Percentiles rank a stretch among this genome's conserved stretches.
Conservation (phyloP, 2,888 invertebrate species). For the Esperia sulphurella region DNA sequence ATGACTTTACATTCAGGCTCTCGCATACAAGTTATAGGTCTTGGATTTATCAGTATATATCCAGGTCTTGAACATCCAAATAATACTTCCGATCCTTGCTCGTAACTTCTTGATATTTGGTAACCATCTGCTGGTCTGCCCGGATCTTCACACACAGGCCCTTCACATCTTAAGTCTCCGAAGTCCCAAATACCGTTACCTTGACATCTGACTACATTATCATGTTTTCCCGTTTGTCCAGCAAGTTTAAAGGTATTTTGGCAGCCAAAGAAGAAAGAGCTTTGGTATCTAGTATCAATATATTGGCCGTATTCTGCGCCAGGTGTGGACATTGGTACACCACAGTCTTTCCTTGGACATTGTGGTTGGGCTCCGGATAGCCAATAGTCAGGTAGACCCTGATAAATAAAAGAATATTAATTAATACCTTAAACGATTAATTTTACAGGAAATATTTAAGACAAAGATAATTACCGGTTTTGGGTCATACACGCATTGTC, state of each 20-base stretch:
- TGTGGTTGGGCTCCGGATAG: conserved; percentile 91
- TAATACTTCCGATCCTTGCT: conserved; percentile 93
- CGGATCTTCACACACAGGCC: conserved; percentile 97
- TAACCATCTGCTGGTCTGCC: conserved; percentile 95
- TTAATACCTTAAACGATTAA: not conserved
- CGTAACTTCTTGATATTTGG: conserved; percentile 90
- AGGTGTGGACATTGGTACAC: conserved; percentile 93
- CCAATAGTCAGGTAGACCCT: conserved; percentile 94
- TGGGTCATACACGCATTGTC: conserved; percentile 97
- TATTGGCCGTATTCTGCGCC: conserved; percentile 96
- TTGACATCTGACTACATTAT: conserved; percentile 94
- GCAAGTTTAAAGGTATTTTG: conserved; percentile 96
- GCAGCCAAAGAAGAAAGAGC: conserved; percentile 97
- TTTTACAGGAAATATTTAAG: not conserved
- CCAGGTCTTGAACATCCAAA: conserved; percentile 95
- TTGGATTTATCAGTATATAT: conserved; percentile 93
- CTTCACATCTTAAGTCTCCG: conserved; percentile 96
- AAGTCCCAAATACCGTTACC: conserved; percentile 98
- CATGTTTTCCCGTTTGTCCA: conserved; percentile 94
- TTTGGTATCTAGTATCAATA: conserved; percentile 92
- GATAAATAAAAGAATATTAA: conserved; percentile 18
- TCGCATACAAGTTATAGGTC: conserved; percentile 93
- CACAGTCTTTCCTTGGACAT: conserved; percentile 94
- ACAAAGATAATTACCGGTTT: conserved; percentile 80
- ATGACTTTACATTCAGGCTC: conserved; percentile 97